Evolutionary conservation across 2,113 vertebrate species (phyloP).

Genomic region (Rhinopomastus cyanomelas): DNA sequence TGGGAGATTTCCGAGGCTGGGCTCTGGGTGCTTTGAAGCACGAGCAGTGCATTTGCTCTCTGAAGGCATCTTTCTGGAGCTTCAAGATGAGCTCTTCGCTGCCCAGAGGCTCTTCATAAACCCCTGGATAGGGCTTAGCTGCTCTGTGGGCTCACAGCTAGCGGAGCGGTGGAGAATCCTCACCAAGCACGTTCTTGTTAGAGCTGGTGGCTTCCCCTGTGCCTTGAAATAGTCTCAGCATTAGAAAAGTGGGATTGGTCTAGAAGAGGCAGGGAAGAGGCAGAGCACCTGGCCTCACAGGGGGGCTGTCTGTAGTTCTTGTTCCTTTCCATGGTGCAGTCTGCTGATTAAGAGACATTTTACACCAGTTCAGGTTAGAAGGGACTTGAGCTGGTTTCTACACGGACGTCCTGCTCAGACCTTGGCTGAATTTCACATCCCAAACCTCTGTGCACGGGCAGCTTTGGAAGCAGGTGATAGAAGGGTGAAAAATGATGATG

Average conservation of each 20-base stretch:
- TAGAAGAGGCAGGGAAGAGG: not conserved
- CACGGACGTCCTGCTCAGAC: not conserved
- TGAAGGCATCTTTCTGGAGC: not conserved
- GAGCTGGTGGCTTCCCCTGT: not conserved
- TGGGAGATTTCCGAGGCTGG: not conserved
- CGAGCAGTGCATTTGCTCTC: accelerated
- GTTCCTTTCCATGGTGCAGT: not conserved
- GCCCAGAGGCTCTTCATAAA: not conserved
- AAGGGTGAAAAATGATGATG: no score
- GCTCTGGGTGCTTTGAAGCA: not conserved
- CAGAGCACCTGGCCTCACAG: not conserved
- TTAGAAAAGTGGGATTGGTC: not conserved
- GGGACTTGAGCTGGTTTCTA: not conserved
- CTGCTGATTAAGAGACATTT: not conserved
- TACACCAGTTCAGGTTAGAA: not conserved
- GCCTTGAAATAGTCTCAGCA: not conserved
- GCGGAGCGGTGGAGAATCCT: not conserved
- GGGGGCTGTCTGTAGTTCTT: not conserved
- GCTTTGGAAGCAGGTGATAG: not conserved
- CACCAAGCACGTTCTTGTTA: not conserved
- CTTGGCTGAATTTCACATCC: not conserved
- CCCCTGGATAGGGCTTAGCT: not conserved
- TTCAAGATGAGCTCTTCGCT: not conserved
- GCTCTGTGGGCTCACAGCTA: not conserved
- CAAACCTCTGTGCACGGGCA: not conserved